A percentile compares a stretch with the other conserved stretches of the same genome.
Evolutionary conservation across 2,888 invertebrate species (phyloP).

Genomic region (Drosophila meridiana): DNA sequence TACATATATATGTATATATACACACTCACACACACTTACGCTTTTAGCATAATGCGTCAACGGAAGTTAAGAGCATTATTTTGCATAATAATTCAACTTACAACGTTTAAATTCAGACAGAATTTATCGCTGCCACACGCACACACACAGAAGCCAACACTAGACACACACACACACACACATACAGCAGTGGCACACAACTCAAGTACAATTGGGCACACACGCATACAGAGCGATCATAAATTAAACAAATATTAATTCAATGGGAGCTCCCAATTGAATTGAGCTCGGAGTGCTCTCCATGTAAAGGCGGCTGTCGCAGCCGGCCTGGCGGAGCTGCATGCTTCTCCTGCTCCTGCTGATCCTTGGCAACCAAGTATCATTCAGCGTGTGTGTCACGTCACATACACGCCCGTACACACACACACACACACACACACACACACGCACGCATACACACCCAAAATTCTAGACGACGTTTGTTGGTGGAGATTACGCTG

Average conservation of each 20-base stretch:
- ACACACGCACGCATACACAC: conserved; percentile 62
- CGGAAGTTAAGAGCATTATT: conserved; percentile 79
- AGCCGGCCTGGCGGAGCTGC: conserved; percentile 7
- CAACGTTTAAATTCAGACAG: conserved; percentile 63
- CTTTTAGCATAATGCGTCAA: conserved; percentile 62
- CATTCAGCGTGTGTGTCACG: conserved; percentile 56
- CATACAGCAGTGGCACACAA: background rate
- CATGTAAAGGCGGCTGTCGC: background rate
- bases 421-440: conserved; percentile 31
- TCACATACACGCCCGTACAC: conserved; percentile 78
- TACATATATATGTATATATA: background rate
- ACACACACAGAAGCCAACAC: conserved; percentile 32
- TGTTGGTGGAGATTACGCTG: conserved; percentile 63
- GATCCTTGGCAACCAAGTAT: conserved; percentile 48
- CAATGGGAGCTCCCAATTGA: conserved; percentile 29
- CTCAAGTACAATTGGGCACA: conserved; percentile 73
- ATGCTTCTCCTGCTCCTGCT: conserved; percentile 10
- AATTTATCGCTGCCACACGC: conserved; percentile 65
- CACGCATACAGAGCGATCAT: conserved; percentile 61
- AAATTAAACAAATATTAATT: conserved; percentile 76
- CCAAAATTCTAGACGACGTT: conserved; percentile 75
- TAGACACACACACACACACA: conserved; percentile 20
- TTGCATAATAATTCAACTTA: conserved; percentile 80
- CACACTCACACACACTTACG: conserved; percentile 5
- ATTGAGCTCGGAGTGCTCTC: conserved; percentile 4